Evolutionary conservation across 2,888 invertebrate genomes (phyloP), one percentile per base, ranked within the genome.

Genomic region (Thyatira batis): DNA sequence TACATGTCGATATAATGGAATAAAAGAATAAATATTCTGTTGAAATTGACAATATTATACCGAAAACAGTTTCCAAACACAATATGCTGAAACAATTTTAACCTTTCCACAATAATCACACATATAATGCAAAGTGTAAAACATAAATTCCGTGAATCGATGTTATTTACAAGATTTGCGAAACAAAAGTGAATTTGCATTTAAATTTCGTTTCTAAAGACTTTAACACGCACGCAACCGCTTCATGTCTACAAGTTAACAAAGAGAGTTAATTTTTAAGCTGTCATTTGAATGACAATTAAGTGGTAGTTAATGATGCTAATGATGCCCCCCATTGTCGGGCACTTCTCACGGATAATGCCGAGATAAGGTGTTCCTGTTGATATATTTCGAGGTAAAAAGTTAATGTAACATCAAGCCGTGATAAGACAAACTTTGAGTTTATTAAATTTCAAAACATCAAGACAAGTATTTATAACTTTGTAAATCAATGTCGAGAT

Each of bases 251-350:
- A 39, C 39, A 39, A 17, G 39, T 39, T 17, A 70, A 70, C 67
- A 74, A 73, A 78, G 77, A 71, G 63, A 69, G 71, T 70, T 73
- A 73, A 74, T 77, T 76, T 78, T 58, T 20, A 48, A 71, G 65
- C 69, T 74, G 76, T 71, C 76, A 78, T 75, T 76, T 71, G 70
- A 74, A 79, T 70, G 65, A 66, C 67, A 71, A 75, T 78, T 77
- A 78, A 63, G 65, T 65, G 61, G 62, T 62, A 58, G 61, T 63
- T 68, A 69, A 67, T 62, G 74, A 75, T 58, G 65, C 61, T 73
- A 77, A 81, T 75, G 73, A 78, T 62, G 72, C 73, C 64, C 52
- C 61, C 68, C 66, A 83, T 84, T 84, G 84, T 84, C 71, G 39
- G 54, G 52, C 58, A 62, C 51, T 79, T 82, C 84, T 73, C 83